Evolutionary conservation across 2,113 vertebrate species (phyloP).

Genomic region (Oncorhynchus tshawytscha): DNA sequence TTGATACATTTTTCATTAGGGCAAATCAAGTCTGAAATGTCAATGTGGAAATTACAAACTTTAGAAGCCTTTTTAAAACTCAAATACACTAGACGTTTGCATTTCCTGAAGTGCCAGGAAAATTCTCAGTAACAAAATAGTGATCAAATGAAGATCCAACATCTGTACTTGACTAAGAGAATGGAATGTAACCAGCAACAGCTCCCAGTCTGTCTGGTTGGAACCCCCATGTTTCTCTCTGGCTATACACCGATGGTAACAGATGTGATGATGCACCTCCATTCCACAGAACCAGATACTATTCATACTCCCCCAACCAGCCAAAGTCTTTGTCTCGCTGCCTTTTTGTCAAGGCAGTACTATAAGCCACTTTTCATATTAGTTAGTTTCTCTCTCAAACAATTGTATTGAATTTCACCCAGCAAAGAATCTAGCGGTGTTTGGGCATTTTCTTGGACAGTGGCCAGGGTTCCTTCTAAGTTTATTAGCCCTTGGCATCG

Average conservation of each 20-base stretch:
- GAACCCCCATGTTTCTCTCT: conserved; percentile 20
- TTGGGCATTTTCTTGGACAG: conserved; percentile 12
- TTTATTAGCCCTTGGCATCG: conserved; percentile 26
- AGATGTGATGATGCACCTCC: conserved; percentile 19
- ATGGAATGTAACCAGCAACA: conserved; percentile 6
- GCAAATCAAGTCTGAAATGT: too few species aligned
- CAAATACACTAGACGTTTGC: too few species aligned
- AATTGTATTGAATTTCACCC: conserved; percentile 5
- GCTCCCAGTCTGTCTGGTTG: neutral
- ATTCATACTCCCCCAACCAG: conserved; percentile 10
- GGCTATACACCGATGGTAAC: conserved; percentile 22
- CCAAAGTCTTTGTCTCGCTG: conserved; percentile 22
- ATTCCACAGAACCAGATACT: conserved; percentile 2
- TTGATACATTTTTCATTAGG: too few species aligned
- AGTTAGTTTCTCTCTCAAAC: neutral
- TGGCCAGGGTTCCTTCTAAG: neutral
- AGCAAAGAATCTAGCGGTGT: conserved; percentile 15
- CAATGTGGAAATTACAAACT: too few species aligned
- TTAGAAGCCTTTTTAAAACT: too few species aligned
- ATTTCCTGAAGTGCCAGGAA: too few species aligned
- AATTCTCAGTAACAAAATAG: too few species aligned
- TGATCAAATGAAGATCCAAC: too few species aligned
- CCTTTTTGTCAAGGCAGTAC: conserved; percentile 9
- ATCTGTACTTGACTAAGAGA: neutral
- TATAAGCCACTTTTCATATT: too few species aligned